A percentile compares a stretch with the other conserved stretches of the same genome.
Evolutionary conservation across 2,797 vertebrate genomes (phyloP).

Genomic region (Dallia pectoralis): DNA sequence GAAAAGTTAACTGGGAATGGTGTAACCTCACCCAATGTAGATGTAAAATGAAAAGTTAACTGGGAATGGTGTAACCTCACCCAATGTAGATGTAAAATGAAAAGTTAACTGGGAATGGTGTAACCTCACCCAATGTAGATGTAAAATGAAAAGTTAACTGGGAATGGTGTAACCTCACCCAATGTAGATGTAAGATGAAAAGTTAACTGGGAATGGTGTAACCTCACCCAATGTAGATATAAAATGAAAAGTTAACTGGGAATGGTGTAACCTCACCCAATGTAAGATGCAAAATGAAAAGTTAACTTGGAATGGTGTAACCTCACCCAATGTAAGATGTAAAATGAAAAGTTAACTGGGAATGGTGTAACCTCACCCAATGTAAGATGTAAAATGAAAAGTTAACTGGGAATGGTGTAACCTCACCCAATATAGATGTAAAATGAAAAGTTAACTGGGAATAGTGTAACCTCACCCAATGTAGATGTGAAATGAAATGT

Average conservation of each 20-base stretch:
- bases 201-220: slow-evolving; percentile 59
- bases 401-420: slow-evolving; percentile 59
- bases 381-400: slow-evolving; percentile 44
- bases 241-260: slow-evolving; percentile 59
- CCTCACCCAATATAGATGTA: slow-evolving; percentile 44
- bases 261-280: slow-evolving; percentile 56
- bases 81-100: slow-evolving; percentile 38
- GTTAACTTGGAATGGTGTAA: slow-evolving; percentile 59
- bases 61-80: slow-evolving; percentile 59
- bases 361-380: slow-evolving; percentile 56
- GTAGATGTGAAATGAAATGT: slow-evolving; percentile 46
- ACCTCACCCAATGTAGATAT: slow-evolving; percentile 44
- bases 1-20: slow-evolving; percentile 61
- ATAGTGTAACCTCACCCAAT: slow-evolving; percentile 55
- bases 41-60: slow-evolving; percentile 55
- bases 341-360: slow-evolving; percentile 59
- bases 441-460: slow-evolving; percentile 59
- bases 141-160: slow-evolving; percentile 57
- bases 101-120: slow-evolving; percentile 60
- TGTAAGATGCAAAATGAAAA: slow-evolving; percentile 44
- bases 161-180: slow-evolving; percentile 57
- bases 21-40: slow-evolving; percentile 49
- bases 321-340: slow-evolving; percentile 43
- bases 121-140: slow-evolving; percentile 47
- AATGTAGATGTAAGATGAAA: slow-evolving; percentile 44